A percentile compares a stretch with the other conserved stretches of the same genome.
Conservation (phyloP, 1,140 invertebrate species). For the Scaptomyza pallida region DNA sequence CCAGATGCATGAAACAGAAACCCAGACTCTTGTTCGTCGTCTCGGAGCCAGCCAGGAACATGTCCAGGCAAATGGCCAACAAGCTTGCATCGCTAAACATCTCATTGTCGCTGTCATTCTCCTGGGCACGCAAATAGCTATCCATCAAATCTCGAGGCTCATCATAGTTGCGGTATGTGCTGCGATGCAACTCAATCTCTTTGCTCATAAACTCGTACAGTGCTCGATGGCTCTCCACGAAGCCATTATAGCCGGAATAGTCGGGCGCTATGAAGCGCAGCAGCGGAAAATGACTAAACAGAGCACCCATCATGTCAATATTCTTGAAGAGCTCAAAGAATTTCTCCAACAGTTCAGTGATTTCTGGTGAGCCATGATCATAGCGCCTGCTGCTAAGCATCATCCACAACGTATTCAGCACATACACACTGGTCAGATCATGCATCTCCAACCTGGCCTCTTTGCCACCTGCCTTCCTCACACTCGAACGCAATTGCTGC, state of each 20-base stretch:
- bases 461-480: conserved; percentile 70
- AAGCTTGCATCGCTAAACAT: conserved; percentile 88
- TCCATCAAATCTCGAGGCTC: conserved; percentile 93
- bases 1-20: conserved; percentile 91
- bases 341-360: conserved; percentile 88
- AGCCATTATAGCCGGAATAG: conserved; percentile 90
- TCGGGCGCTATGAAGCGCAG: conserved; percentile 90
- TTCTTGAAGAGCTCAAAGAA: conserved; percentile 89
- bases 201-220: conserved; percentile 89
- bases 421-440: conserved; percentile 89
- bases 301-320: conserved; percentile 90
- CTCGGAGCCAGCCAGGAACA: conserved; percentile 93
- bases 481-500: conserved; percentile 85
- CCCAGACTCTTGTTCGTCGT: conserved; percentile 91
- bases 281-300: conserved; percentile 92
- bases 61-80: conserved; percentile 90
- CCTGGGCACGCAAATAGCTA: conserved; percentile 89
- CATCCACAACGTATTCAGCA: conserved; percentile 93
- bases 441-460: conserved; percentile 87
- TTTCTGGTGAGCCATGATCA: conserved; percentile 87
- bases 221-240: conserved; percentile 88
- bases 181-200: conserved; percentile 90
- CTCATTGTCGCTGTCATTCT: conserved; percentile 84
- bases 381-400: conserved; percentile 93
- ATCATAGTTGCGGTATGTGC: conserved; percentile 86